phyloP scores from a whole-genome alignment of 2,888 invertebrate genomes.

The Cryptocephalus primarius region DNA sequence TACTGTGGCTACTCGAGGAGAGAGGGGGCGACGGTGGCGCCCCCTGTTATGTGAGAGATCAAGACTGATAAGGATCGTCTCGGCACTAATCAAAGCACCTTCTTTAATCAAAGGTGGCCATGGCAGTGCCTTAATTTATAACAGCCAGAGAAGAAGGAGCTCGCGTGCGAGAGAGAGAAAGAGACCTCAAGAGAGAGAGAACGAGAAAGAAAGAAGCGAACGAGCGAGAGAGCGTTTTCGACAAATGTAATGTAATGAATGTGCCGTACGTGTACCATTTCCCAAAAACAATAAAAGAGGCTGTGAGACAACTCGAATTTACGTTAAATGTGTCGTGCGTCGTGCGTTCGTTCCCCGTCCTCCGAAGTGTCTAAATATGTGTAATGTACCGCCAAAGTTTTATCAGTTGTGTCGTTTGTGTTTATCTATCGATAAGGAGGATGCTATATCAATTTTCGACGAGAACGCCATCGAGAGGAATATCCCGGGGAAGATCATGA shows the following conservation, averaged over 20 bases:
- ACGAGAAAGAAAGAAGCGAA: no score
- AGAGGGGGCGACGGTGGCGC: constrained; percentile 3
- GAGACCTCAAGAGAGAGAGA: neutral
- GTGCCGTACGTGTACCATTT: constrained; percentile 25
- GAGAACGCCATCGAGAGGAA: constrained; percentile 56
- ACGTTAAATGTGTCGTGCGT: constrained; percentile 32
- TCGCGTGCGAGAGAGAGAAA: constrained; percentile 5
- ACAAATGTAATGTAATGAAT: constrained; percentile 27
- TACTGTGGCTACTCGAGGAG: neutral
- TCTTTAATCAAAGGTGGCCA: constrained; percentile 33
- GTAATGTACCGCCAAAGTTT: constrained; percentile 80
- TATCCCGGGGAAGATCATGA: constrained; percentile 54
- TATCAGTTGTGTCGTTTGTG: constrained; percentile 90
- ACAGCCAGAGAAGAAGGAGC: constrained; percentile 6
- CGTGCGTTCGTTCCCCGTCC: constrained; percentile 32
- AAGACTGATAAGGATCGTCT: constrained; percentile 17
- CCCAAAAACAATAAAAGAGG: constrained; percentile 31
- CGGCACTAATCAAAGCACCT: constrained; percentile 27
- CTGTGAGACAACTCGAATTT: constrained; percentile 31
- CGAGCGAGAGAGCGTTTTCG: constrained; percentile 14
- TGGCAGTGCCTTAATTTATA: constrained; percentile 38
- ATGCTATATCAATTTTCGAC: constrained; percentile 64
- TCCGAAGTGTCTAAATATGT: constrained; percentile 55
- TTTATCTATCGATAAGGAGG: constrained; percentile 57
- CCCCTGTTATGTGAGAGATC: constrained; percentile 15